phyloP scores from a whole-genome alignment of 1,140 invertebrate species.

The Ooceraea biroi region DNA sequence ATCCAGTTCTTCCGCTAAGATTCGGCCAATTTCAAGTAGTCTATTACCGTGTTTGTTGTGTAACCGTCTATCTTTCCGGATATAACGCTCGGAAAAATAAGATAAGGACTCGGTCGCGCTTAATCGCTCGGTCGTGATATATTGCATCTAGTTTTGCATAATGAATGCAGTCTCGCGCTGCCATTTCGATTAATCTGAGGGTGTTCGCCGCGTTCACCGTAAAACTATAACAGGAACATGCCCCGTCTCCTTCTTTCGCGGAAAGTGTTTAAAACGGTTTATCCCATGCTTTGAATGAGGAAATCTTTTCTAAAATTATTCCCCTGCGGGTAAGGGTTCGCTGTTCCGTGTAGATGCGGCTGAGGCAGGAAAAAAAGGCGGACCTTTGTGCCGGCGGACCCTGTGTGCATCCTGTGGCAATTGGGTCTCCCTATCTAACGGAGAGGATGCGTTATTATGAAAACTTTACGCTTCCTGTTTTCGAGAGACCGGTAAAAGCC shows the following conservation, averaged over 20 bases:
- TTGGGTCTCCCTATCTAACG: constrained; percentile 73
- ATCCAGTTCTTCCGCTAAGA: constrained; percentile 11
- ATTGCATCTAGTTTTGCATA: constrained; percentile 48
- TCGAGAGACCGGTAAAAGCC: constrained; percentile 63
- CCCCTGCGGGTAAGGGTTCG: constrained; percentile 69
- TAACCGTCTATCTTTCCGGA: background rate
- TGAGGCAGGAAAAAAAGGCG: constrained; percentile 71
- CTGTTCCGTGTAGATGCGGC: constrained; percentile 74
- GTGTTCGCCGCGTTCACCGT: background rate
- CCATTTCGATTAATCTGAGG: constrained; percentile 50
- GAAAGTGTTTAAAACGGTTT: constrained; percentile 71
- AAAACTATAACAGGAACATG: constrained; percentile 38
- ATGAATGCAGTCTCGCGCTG: constrained; percentile 38
- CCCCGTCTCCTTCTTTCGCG: constrained; percentile 39
- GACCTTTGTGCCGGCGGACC: constrained; percentile 71
- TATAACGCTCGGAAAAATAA: background rate
- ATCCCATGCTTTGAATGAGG: constrained; percentile 68
- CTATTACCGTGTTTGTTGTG: background rate
- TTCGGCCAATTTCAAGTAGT: background rate
- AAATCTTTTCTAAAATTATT: constrained; percentile 77
- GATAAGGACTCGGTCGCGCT: constrained; percentile 21
- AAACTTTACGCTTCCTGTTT: constrained; percentile 75
- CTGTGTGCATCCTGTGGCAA: constrained; percentile 76
- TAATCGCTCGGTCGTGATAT: constrained; percentile 18
- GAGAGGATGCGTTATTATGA: constrained; percentile 77